Evolutionary conservation across 2,888 invertebrate species (phyloP).

Genomic region (Callyntrura guangdongensis): DNA sequence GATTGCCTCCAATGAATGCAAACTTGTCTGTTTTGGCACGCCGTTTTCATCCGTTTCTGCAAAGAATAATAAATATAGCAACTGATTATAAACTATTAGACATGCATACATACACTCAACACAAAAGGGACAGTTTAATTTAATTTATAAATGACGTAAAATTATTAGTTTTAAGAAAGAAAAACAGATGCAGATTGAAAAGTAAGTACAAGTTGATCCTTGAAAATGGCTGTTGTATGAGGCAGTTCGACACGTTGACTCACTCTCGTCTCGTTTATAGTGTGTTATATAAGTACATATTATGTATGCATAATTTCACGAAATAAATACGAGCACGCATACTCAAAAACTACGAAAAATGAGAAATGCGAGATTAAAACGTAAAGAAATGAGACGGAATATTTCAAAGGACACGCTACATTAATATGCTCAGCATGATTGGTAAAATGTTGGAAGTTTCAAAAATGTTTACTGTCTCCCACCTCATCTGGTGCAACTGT

Average conservation of each 20-base stretch:
- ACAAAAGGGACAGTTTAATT: not conserved
- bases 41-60: slow-evolving; percentile 75
- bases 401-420: slow-evolving; percentile 59
- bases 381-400: slow-evolving; percentile 26
- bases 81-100: not conserved
- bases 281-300: too few species aligned
- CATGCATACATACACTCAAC: not conserved
- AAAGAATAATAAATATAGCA: not conserved
- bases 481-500: slow-evolving; percentile 13
- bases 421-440: slow-evolving; percentile 57
- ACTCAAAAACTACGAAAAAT: not conserved
- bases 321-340: not conserved
- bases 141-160: not conserved
- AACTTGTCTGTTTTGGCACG: slow-evolving; percentile 55
- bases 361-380: not conserved
- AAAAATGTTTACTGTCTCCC: slow-evolving; percentile 42
- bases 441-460: slow-evolving; percentile 12
- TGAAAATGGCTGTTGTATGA: too few species aligned
- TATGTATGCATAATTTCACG: not conserved
- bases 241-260: too few species aligned
- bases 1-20: slow-evolving; percentile 58
- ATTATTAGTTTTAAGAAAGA: not conserved
- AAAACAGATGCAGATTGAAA: not conserved
- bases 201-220: not conserved
- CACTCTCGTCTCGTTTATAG: too few species aligned